Evolutionary conservation across 2,888 invertebrate genomes (phyloP).

Genomic region (Antitype chi): DNA sequence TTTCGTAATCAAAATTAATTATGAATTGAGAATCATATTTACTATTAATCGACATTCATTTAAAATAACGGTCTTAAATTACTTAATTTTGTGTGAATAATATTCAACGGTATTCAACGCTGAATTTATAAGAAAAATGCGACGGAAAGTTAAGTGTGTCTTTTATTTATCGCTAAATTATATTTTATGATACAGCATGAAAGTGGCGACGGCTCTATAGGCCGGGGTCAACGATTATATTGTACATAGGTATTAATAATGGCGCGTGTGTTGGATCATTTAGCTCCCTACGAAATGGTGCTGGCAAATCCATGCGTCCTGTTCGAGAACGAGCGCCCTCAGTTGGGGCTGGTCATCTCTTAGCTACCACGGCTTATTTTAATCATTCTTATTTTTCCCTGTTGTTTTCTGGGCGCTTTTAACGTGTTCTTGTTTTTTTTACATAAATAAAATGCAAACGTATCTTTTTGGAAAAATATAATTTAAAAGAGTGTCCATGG

Average conservation of each 20-base stretch:
- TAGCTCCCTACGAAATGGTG: no score
- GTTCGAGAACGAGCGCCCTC: no score
- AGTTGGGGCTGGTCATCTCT: no score
- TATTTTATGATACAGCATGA: slow-evolving; percentile 1
- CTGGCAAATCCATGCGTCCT: no score
- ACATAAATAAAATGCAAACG: no score
- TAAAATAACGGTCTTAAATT: slow-evolving; percentile 34
- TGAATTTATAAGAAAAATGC: slow-evolving; percentile 10
- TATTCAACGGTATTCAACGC: slow-evolving; percentile 1
- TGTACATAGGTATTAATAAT: slow-evolving; percentile 17
- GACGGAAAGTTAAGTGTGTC: slow-evolving; percentile 5
- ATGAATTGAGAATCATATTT: slow-evolving; percentile 18
- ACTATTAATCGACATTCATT: slow-evolving; percentile 32
- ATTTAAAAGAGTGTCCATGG: no score
- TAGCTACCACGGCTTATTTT: no score
- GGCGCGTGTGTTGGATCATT: no score
- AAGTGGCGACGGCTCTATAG: slow-evolving; percentile 9
- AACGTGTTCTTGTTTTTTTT: no score
- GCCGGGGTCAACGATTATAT: slow-evolving; percentile 14
- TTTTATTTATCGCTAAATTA: slow-evolving; percentile 35
- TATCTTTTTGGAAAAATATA: no score
- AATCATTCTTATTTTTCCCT: no score
- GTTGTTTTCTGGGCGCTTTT: no score
- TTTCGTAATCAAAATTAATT: slow-evolving; percentile 54
- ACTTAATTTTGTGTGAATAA: slow-evolving; percentile 37